phyloP scores from a whole-genome alignment of 2,113 vertebrate species.

The Genyomyrus donnyi region DNA sequence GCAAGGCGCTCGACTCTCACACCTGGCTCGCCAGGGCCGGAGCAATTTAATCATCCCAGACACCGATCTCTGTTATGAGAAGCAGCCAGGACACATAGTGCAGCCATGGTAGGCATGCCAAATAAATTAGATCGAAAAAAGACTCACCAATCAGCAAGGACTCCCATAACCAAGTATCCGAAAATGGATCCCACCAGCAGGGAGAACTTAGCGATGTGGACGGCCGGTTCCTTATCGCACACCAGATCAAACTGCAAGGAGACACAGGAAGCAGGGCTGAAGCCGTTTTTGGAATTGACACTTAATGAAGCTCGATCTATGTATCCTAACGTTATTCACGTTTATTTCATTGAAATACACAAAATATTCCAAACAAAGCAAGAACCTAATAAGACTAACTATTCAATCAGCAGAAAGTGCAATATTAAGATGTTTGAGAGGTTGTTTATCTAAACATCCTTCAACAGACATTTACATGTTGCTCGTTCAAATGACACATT shows the following conservation, averaged over 20 bases:
- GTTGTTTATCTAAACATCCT: neutral
- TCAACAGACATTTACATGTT: neutral
- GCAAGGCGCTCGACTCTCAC: neutral
- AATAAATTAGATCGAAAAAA: neutral
- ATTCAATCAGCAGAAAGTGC: neutral
- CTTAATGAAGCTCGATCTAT: neutral
- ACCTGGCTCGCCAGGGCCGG: neutral
- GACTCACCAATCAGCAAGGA: slow-evolving; percentile 93
- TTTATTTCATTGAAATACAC: neutral
- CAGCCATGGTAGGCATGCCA: neutral
- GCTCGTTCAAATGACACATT: neutral
- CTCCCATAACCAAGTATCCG: slow-evolving; percentile 90
- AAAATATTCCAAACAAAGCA: neutral
- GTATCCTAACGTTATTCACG: neutral
- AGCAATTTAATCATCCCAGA: neutral
- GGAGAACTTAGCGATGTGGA: slow-evolving; percentile 95
- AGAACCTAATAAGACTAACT: neutral
- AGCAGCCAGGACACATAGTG: neutral
- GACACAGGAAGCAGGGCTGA: slow-evolving; percentile 18
- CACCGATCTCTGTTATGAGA: neutral
- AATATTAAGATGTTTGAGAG: neutral
- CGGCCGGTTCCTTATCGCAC: slow-evolving; percentile 83
- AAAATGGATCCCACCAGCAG: slow-evolving; percentile 94
- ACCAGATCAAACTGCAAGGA: slow-evolving; percentile 86
- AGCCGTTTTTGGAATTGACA: neutral